Percentiles rank a stretch among this genome's conserved stretches.
phyloP scores from a whole-genome alignment of 1,140 invertebrate species.

The Hetaerina americana region DNA sequence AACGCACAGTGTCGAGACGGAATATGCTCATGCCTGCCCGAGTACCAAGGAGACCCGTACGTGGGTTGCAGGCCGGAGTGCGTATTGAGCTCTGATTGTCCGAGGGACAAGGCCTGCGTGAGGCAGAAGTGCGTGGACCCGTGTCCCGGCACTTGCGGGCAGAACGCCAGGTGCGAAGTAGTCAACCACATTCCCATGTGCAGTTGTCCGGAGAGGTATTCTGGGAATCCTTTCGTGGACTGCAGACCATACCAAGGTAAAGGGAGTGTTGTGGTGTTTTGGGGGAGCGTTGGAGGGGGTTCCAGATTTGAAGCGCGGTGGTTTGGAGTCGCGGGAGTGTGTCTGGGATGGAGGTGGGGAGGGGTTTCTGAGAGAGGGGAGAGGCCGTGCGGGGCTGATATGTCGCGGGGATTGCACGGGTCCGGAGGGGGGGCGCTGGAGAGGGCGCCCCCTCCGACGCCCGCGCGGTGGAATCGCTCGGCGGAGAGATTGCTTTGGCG shows the following conservation, averaged over 20 bases:
- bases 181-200: slow-evolving; percentile 56
- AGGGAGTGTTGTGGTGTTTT: background rate
- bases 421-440: background rate
- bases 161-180: slow-evolving; percentile 50
- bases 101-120: slow-evolving; percentile 48
- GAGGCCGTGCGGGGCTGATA: too few relatives aligned
- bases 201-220: slow-evolving; percentile 45
- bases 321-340: slow-evolving; percentile 3
- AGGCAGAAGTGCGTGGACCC: slow-evolving; percentile 55
- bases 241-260: slow-evolving; percentile 29
- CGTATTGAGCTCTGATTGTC: slow-evolving; percentile 51
- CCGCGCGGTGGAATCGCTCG: slow-evolving; percentile 21
- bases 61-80: slow-evolving; percentile 61
- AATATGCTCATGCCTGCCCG: slow-evolving; percentile 30
- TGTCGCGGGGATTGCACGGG: background rate
- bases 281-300: slow-evolving; percentile 20
- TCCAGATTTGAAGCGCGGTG: slow-evolving; percentile 22
- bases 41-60: slow-evolving; percentile 56
- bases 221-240: slow-evolving; percentile 47
- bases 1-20: slow-evolving; percentile 39
- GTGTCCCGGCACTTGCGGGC: slow-evolving; percentile 51
- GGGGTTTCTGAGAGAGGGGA: too few relatives aligned
- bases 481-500: too few relatives aligned
- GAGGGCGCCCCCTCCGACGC: background rate
- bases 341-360: slow-evolving; percentile 20